These are phyloP conservation scores for Bombyx huttoni DNA, from an alignment of 2,888 invertebrate genomes.

Conservation along the genomic window DNA sequence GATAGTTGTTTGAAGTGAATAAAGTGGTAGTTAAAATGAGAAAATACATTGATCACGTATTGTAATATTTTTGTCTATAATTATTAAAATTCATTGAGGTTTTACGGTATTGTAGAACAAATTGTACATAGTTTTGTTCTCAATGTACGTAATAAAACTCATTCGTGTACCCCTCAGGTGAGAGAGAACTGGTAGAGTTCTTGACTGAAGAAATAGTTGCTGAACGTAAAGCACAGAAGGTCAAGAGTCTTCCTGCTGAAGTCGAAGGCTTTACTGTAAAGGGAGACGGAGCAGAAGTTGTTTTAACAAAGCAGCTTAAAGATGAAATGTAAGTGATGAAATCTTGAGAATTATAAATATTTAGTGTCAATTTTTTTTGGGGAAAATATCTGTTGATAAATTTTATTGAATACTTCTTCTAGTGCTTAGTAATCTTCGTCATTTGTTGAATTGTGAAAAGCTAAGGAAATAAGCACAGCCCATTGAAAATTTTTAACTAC, in stretches of 20 bases:
- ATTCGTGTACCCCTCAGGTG: constrained; percentile 67
- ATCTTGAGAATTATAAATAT: background rate
- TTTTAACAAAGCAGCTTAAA: constrained; percentile 79
- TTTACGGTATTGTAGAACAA: too few relatives aligned
- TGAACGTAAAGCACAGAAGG: constrained; percentile 87
- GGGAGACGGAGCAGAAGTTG: constrained; percentile 87
- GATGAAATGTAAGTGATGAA: constrained; percentile 77
- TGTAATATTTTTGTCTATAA: too few relatives aligned
- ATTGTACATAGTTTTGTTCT: background rate
- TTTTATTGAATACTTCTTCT: background rate
- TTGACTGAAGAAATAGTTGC: constrained; percentile 93
- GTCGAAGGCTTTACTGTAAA: constrained; percentile 87
- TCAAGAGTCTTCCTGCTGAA: constrained; percentile 80
- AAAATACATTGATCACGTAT: too few relatives aligned
- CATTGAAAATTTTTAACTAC: too few relatives aligned
- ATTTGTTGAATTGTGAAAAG: too few relatives aligned
- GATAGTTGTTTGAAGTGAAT: too few relatives aligned
- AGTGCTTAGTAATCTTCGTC: too few relatives aligned
- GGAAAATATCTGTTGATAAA: background rate
- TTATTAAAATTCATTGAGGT: too few relatives aligned
- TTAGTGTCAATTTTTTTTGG: background rate
- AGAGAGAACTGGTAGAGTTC: constrained; percentile 90
- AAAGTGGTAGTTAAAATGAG: too few relatives aligned
- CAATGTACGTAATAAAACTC: background rate
- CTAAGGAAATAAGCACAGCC: background rate